These are phyloP conservation scores for Nomada lathburiana DNA, from an alignment of 2,888 invertebrate genomes.

Conservation along the genomic window DNA sequence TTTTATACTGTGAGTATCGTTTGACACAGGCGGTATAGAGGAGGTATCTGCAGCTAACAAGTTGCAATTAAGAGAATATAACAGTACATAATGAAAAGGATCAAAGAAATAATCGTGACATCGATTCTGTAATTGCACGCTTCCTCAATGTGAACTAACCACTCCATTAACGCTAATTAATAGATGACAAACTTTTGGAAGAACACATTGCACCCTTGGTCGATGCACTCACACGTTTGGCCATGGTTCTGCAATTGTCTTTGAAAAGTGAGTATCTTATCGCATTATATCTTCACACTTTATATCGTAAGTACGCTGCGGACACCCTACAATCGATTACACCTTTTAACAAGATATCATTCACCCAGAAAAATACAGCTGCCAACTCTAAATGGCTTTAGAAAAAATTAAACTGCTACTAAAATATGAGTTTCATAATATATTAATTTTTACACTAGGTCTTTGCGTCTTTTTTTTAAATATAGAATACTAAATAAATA, in stretches of 20 bases:
- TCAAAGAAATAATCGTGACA: slow-evolving; percentile 18
- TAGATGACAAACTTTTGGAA: slow-evolving; percentile 85
- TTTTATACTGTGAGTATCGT: too few species aligned
- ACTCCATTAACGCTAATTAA: slow-evolving; percentile 74
- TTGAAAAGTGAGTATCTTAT: slow-evolving; percentile 88
- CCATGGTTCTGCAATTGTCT: slow-evolving; percentile 88
- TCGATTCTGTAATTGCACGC: slow-evolving; percentile 5
- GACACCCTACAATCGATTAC: not conserved
- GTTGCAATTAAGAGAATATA: slow-evolving; percentile 1
- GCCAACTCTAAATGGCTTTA: too few species aligned
- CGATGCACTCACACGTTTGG: slow-evolving; percentile 87
- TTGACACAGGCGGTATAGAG: not conserved
- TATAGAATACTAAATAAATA: too few species aligned
- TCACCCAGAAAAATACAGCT: too few species aligned
- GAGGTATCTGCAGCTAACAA: not conserved
- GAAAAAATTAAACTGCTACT: not conserved
- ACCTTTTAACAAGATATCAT: not conserved
- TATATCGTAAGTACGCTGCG: too few species aligned
- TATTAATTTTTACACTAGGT: too few species aligned
- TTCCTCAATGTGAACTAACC: slow-evolving; percentile 30
- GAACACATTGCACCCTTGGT: slow-evolving; percentile 88
- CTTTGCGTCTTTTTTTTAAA: too few species aligned
- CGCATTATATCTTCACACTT: not conserved
- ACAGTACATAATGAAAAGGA: not conserved
- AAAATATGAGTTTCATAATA: too few species aligned